Percentiles rank a stretch among this genome's conserved stretches.
Conservation (phyloP, 2,113 vertebrate genomes). For the Oncorhynchus keta region DNA sequence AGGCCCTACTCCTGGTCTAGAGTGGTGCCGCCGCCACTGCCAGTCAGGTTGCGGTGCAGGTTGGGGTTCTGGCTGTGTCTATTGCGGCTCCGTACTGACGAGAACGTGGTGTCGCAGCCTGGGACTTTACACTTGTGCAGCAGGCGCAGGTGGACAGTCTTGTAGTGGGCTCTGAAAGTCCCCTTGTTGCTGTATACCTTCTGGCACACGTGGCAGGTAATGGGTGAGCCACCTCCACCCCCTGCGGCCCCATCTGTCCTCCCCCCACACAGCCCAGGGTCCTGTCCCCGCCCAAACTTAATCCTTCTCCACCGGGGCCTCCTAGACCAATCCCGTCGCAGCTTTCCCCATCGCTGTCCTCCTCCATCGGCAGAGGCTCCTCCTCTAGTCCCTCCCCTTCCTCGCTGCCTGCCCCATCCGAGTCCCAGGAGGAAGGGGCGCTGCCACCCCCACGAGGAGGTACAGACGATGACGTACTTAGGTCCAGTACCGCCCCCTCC, state of each 20-base stretch:
- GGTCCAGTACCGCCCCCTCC: constrained; percentile 85
- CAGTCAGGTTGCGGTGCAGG: constrained; percentile 86
- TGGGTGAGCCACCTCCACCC: constrained; percentile 79
- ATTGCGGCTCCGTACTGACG: constrained; percentile 94
- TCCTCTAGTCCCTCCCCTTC: constrained; percentile 78
- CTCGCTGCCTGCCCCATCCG: constrained; percentile 84
- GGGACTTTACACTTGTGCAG: constrained; percentile 95
- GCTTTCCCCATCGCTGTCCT: constrained; percentile 87
- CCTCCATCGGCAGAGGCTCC: constrained; percentile 57
- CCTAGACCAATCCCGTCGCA: constrained; percentile 75
- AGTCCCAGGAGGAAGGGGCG: constrained; percentile 88
- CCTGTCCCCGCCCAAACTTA: constrained; percentile 69
- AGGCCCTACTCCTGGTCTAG: constrained; percentile 58
- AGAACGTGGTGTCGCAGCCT: constrained; percentile 92
- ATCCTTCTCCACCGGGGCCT: constrained; percentile 63
- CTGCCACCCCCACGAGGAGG: constrained; percentile 77
- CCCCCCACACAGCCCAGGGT: constrained; percentile 68
- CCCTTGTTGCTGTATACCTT: constrained; percentile 97
- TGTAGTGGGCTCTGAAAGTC: constrained; percentile 96
- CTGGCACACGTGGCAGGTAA: constrained; percentile 93
- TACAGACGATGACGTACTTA: constrained; percentile 83
- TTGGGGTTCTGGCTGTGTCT: constrained; percentile 98
- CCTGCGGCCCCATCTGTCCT: constrained; percentile 44
- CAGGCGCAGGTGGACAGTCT: constrained; percentile 93
- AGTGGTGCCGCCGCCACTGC: constrained; percentile 44